These are phyloP conservation scores for Sphyrna mokarran DNA, from an alignment of 2,113 vertebrate species.

Conservation along the genomic window DNA sequence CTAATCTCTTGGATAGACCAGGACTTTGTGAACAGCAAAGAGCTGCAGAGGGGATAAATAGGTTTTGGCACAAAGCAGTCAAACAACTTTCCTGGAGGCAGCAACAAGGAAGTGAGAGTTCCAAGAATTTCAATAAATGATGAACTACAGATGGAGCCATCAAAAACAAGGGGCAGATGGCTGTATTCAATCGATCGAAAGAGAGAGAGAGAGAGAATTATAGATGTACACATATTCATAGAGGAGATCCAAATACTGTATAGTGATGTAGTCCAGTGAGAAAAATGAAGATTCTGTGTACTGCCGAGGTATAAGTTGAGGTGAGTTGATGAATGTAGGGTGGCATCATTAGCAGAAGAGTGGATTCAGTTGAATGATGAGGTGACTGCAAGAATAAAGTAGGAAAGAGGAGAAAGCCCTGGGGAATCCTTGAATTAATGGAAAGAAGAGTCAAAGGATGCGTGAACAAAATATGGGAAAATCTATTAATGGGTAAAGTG, in stretches of 20 bases:
- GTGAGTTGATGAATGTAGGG: neutral
- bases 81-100: neutral
- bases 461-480: too few relatives aligned
- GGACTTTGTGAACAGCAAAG: neutral
- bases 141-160: slow-evolving; percentile 16
- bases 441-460: neutral
- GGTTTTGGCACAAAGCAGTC: neutral
- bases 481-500: too few relatives aligned
- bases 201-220: neutral
- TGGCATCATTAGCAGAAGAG: neutral
- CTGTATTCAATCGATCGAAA: neutral
- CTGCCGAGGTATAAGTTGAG: neutral
- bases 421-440: neutral
- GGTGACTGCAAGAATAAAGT: neutral
- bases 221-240: neutral
- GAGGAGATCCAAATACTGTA: neutral
- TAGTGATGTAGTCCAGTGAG: neutral
- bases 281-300: neutral
- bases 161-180: neutral
- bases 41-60: neutral
- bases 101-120: neutral
- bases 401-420: neutral
- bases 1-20: neutral
- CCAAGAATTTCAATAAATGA: slow-evolving; percentile 14
- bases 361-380: neutral